Evolutionary conservation across 2,113 vertebrate species (phyloP).

Genomic region (Nematolebias whitei): DNA sequence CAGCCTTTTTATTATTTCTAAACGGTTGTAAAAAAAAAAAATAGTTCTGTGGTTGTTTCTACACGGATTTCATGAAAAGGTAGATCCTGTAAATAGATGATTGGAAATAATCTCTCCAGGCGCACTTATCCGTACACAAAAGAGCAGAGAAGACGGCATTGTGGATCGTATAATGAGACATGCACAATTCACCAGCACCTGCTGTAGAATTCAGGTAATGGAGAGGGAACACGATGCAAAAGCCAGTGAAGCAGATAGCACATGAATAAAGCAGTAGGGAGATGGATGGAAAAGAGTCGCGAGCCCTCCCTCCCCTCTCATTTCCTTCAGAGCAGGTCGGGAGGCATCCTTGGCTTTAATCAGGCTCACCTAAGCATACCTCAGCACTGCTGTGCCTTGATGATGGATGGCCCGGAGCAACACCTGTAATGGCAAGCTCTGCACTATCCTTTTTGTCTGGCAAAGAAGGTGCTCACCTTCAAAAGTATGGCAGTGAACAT

Average conservation of each 20-base stretch:
- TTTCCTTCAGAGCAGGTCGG: slow-evolving; percentile 55
- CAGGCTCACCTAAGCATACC: slow-evolving; percentile 71
- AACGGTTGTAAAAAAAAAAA: no score
- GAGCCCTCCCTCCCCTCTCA: slow-evolving; percentile 34
- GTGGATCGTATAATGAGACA: slow-evolving; percentile 54
- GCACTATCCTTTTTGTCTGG: slow-evolving; percentile 27
- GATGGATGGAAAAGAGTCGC: slow-evolving; percentile 61
- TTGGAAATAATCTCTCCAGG: slow-evolving; percentile 27
- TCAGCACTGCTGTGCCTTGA: slow-evolving; percentile 45
- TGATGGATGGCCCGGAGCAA: slow-evolving; percentile 73
- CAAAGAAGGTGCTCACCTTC: slow-evolving; percentile 16
- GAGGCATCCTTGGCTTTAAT: slow-evolving; percentile 74
- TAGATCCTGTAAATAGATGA: slow-evolving; percentile 26
- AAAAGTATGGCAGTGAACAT: slow-evolving; percentile 5
- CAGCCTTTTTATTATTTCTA: no score
- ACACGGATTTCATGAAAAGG: slow-evolving; percentile 12
- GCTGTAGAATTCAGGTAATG: slow-evolving; percentile 63
- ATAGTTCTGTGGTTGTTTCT: no score
- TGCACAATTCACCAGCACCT: slow-evolving; percentile 59
- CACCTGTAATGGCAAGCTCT: slow-evolving; percentile 51
- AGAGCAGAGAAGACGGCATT: slow-evolving; percentile 23
- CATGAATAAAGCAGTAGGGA: slow-evolving; percentile 71
- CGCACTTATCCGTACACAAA: slow-evolving; percentile 43
- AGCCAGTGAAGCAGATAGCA: slow-evolving; percentile 60
- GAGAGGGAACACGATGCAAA: slow-evolving; percentile 57